These are phyloP conservation scores for Synergus japonicus DNA, from an alignment of 2,888 invertebrate genomes.

Conservation along the genomic window DNA sequence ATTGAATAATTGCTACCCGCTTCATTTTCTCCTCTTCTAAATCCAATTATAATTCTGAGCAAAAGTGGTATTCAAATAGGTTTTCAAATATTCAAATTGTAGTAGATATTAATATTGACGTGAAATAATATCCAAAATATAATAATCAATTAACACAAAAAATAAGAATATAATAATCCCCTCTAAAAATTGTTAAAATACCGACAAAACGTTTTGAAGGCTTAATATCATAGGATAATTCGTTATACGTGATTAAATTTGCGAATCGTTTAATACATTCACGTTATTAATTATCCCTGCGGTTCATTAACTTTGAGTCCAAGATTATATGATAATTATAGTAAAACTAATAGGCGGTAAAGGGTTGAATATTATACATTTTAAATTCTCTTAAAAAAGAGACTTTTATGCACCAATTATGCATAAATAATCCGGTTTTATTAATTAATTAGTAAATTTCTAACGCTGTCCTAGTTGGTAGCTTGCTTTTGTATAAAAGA, in stretches of 20 bases:
- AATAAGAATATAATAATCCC: too few species aligned
- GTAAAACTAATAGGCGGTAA: not conserved
- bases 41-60: not conserved
- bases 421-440: not conserved
- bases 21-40: constrained; percentile 43
- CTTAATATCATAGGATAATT: not conserved
- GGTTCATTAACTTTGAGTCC: not conserved
- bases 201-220: not conserved
- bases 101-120: not conserved
- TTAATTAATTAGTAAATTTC: not conserved
- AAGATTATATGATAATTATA: too few species aligned
- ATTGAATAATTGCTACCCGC: constrained; percentile 23
- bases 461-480: not conserved
- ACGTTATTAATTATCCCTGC: not conserved
- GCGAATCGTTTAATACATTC: not conserved
- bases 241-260: constrained; percentile 1
- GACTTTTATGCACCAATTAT: not conserved
- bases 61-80: not conserved
- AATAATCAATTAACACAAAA: too few species aligned
- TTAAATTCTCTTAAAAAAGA: not conserved
- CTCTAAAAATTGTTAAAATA: not conserved
- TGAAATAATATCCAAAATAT: too few species aligned
- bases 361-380: too few species aligned
- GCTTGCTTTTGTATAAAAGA: not conserved
- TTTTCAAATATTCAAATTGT: too few species aligned